Conservation (phyloP, 2,113 vertebrate genomes). For the Craseonycteris thonglongyai region DNA sequence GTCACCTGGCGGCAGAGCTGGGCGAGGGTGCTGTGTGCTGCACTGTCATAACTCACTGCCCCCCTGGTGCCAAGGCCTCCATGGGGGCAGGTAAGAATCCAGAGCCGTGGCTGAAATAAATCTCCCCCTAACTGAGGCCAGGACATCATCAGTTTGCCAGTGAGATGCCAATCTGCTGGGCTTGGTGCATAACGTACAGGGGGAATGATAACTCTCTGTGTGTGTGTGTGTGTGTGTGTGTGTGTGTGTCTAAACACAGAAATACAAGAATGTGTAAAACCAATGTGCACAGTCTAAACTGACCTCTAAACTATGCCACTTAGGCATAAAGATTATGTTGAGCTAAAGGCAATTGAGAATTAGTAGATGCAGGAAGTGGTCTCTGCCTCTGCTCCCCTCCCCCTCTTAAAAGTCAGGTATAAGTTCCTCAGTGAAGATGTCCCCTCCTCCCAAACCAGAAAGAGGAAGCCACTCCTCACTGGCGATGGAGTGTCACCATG, state of each 20-base stretch:
- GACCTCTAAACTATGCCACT: not conserved
- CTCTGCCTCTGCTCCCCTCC: not conserved
- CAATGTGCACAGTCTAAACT: not conserved
- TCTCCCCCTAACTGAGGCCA: not conserved
- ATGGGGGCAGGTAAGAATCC: not conserved
- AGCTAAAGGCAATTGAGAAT: not conserved
- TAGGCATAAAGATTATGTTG: not conserved
- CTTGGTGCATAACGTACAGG: not conserved
- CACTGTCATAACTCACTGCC: too few relatives aligned
- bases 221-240: not conserved
- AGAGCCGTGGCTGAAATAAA: not conserved
- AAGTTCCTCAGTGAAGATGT: not conserved
- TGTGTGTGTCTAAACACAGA: not conserved
- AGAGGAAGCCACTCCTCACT: not conserved
- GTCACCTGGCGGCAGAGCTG: not conserved
- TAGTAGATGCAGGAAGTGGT: not conserved
- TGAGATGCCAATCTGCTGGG: not conserved
- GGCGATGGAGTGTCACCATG: too few relatives aligned
- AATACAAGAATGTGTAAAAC: not conserved
- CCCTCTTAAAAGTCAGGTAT: not conserved
- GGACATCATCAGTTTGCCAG: not conserved
- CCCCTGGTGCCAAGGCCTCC: not conserved
- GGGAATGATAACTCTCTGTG: too few relatives aligned
- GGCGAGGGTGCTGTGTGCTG: too few relatives aligned
- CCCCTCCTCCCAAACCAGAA: not conserved